Evolutionary conservation across 2,113 vertebrate species (phyloP), one percentile per base, ranked within the genome.

Genomic region (Ciconia boyciana): DNA sequence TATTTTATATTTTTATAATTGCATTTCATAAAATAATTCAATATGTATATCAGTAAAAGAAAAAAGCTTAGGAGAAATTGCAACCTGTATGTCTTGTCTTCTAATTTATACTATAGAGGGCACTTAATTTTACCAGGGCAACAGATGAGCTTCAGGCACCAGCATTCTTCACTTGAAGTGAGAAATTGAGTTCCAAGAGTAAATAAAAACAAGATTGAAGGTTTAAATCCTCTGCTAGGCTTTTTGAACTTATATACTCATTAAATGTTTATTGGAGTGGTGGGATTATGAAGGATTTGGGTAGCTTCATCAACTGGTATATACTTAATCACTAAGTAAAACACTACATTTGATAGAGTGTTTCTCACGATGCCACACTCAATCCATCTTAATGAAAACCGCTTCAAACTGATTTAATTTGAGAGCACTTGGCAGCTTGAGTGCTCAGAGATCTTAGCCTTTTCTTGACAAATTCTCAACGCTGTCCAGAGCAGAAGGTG

Each of bases 311-410:
- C 98, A 99, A 98, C 98, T 99, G 98, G 98, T 98, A 98, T 98
- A 98, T 98, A 98, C 98, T 98, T 99, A 99, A 99, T 99, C 99
- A 99, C 99, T 99, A 99, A 99, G 99, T 99, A 99, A 99, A 99
- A 99, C 99, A 99, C 99, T 99, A 99, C 99, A 99, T 99, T 99
- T 99, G 99, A 99, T 99, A 99, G 99, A 99, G 99, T 99, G 99
- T 99, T 99, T 99, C 99, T 99, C 98, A 99, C 99, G 98, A 99
- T 99, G 99, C 99, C 99, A 98, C 98, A 98, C 99, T 99, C 99
- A 99, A 99, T 99, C 99, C 99, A 98, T 99, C 99, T 99, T 99
- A 99, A 99, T 99, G 99, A 99, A 99, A 99, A 99, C 97, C 97
- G 98, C 99, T 99, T 98, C 98, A 98, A 98, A 98, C 98, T 98